These are phyloP conservation scores for Sinocyclocheilus rhinocerous DNA, from an alignment of 2,113 vertebrate species.

Conservation along the genomic window DNA sequence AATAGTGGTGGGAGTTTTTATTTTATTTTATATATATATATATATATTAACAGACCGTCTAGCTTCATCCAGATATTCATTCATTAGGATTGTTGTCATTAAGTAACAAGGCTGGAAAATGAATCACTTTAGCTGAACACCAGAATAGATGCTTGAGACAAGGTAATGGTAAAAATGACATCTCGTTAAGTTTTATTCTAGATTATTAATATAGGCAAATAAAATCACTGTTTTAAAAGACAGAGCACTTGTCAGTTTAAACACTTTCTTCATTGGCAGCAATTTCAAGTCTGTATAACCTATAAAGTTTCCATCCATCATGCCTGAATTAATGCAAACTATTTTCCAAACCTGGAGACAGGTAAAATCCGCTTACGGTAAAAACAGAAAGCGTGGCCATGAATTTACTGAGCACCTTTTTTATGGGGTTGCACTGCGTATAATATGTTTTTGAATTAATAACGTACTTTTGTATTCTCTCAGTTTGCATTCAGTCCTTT, in stretches of 20 bases:
- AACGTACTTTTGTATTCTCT: not conserved
- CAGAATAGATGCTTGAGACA: not conserved
- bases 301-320: constrained; percentile 17
- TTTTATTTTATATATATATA: too few relatives aligned
- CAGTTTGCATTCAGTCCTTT: not conserved
- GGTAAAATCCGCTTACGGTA: not conserved
- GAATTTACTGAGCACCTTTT: not conserved
- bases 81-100: not conserved
- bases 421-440: not conserved
- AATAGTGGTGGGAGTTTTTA: not conserved
- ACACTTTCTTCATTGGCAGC: not conserved
- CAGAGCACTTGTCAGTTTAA: not conserved
- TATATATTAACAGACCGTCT: not conserved
- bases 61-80: not conserved
- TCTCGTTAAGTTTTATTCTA: not conserved
- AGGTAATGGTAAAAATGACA: not conserved
- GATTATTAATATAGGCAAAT: not conserved
- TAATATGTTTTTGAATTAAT: not conserved
- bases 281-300: not conserved
- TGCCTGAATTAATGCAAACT: not conserved
- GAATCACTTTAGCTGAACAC: not conserved
- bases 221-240: not conserved
- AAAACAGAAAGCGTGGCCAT: not conserved
- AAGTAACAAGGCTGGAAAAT: not conserved
- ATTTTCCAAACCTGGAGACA: not conserved